Evolutionary conservation across 2,797 vertebrate species (phyloP).

Genomic region (Myiotriccus ornatus): DNA sequence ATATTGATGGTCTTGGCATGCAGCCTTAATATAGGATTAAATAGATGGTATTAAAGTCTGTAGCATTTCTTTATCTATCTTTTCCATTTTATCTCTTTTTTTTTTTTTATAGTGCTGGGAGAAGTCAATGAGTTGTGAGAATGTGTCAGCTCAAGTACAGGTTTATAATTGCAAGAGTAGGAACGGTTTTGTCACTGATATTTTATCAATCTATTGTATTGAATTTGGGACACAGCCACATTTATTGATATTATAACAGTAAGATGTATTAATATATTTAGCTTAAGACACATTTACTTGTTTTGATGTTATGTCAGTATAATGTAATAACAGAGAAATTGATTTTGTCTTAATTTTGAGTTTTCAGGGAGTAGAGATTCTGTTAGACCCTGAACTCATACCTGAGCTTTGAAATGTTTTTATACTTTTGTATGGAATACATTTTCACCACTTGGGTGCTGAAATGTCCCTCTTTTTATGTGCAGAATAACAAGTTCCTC

Average conservation of each 20-base stretch:
- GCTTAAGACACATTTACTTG: not conserved
- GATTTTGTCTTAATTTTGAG: not conserved
- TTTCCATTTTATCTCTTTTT: not conserved
- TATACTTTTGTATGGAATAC: not conserved
- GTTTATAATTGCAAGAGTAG: not conserved
- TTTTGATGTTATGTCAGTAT: not conserved
- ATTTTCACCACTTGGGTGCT: not conserved
- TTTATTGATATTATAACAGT: not conserved
- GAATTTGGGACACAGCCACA: not conserved
- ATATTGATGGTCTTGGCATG: not conserved
- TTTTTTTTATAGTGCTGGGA: not conserved
- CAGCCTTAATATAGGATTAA: not conserved
- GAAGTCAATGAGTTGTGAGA: not conserved
- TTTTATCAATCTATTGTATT: not conserved
- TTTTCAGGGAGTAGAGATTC: not conserved
- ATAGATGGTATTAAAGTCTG: not conserved
- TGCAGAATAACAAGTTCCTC: not conserved
- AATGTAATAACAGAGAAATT: not conserved
- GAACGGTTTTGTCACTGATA: not conserved
- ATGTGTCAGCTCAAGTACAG: not conserved
- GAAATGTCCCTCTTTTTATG: not conserved
- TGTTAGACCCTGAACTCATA: accelerated
- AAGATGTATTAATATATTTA: not conserved
- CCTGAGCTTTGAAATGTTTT: not conserved
- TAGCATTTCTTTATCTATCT: not conserved